Conservation (phyloP, 2,113 vertebrate species). For the Crotalus helleri region DNA sequence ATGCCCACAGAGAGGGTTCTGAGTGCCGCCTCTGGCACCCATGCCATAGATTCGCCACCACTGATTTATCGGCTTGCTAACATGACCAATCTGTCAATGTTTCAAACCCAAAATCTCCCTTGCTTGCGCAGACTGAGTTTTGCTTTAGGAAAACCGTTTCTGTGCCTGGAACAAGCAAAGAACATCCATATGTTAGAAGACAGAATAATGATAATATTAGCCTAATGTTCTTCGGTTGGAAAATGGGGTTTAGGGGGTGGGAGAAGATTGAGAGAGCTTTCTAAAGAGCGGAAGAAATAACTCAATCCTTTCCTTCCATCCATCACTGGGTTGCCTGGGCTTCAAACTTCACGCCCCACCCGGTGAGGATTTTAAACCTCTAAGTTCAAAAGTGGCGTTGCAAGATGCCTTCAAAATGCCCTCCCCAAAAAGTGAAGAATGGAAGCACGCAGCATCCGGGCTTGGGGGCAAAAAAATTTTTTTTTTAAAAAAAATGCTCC, state of each 20-base stretch:
- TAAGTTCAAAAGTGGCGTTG: neutral
- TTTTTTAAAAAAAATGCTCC: no score
- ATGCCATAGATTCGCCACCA: no score
- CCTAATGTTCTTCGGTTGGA: neutral
- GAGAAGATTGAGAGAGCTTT: neutral
- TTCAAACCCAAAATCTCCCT: neutral
- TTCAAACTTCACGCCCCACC: neutral
- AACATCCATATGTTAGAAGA: neutral
- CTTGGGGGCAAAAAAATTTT: no score
- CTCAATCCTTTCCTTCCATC: neutral
- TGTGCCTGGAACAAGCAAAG: neutral
- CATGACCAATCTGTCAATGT: neutral
- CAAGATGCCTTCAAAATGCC: neutral
- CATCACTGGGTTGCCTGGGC: neutral
- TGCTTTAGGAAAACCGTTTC: neutral
- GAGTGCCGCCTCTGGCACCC: no score
- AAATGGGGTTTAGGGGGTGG: fast-evolving
- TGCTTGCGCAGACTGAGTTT: neutral
- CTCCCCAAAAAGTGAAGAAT: neutral
- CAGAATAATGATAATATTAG: neutral
- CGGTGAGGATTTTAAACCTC: neutral
- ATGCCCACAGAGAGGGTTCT: no score
- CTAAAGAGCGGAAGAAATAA: neutral
- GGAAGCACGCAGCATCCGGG: neutral
- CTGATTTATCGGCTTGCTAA: neutral